A percentile compares a stretch with the other conserved stretches of the same genome.
phyloP scores from a whole-genome alignment of 2,113 vertebrate genomes.

The Mesitornis unicolor region DNA sequence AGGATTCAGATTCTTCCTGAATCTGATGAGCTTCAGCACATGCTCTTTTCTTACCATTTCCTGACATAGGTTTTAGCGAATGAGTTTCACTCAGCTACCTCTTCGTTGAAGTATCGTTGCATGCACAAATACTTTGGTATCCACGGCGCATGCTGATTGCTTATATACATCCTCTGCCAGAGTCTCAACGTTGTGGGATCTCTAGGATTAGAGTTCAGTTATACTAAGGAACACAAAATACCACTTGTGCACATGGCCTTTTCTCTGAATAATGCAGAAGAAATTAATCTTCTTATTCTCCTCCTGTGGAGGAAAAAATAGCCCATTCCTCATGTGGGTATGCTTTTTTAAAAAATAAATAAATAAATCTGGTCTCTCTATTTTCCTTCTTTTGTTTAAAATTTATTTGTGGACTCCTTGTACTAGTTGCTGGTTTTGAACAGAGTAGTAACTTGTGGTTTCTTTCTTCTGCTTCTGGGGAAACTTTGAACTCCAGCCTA shows the following conservation, averaged over 20 bases:
- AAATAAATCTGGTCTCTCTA: not conserved
- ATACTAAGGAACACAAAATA: not conserved
- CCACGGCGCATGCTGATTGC: not conserved
- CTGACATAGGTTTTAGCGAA: not conserved
- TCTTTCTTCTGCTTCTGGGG: not conserved
- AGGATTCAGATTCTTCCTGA: no score
- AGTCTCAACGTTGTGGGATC: not conserved
- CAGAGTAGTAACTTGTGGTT: not conserved
- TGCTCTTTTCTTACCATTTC: not conserved
- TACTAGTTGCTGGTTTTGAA: not conserved
- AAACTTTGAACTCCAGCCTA: not conserved
- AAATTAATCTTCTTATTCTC: not conserved
- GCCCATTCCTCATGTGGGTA: not conserved
- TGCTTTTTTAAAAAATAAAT: not conserved
- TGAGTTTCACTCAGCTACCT: not conserved
- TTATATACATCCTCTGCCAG: not conserved
- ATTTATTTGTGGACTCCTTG: not conserved
- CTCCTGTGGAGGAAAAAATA: not conserved
- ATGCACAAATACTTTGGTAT: not conserved
- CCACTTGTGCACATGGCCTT: not conserved
- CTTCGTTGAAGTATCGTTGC: not conserved
- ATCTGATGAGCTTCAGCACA: not conserved
- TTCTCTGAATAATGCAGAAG: not conserved
- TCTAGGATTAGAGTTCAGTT: not conserved
- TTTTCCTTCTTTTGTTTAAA: not conserved